These are phyloP conservation scores for Jacana jacana DNA, from an alignment of 2,113 vertebrate species.

Conservation along the genomic window DNA sequence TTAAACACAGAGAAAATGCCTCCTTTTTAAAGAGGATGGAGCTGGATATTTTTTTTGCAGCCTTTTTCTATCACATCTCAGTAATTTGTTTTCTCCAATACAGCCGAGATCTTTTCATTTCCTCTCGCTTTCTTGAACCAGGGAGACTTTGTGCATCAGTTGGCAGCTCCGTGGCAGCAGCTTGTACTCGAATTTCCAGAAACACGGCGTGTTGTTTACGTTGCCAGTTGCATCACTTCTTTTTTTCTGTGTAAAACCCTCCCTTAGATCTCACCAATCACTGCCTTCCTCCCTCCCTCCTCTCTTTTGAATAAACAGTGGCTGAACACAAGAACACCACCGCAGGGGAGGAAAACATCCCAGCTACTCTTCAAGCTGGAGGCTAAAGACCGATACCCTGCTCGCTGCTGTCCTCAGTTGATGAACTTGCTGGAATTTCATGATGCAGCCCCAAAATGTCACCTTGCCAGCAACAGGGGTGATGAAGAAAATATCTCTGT, in stretches of 20 bases:
- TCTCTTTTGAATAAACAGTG: not conserved
- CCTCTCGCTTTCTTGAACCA: not conserved
- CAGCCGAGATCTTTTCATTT: not conserved
- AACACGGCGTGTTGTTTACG: not conserved
- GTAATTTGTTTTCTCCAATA: not conserved
- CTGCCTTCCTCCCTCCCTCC: no score
- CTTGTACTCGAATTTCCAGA: conserved; percentile 40
- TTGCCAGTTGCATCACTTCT: conserved; percentile 28
- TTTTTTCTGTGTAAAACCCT: conserved; percentile 22
- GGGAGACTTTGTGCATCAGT: not conserved
- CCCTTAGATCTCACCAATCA: not conserved
- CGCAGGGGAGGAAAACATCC: not conserved
- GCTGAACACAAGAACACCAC: not conserved
- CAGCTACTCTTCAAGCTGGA: not conserved
- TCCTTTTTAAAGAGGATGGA: not conserved
- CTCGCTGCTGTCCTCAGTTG: not conserved
- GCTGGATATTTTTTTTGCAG: not conserved
- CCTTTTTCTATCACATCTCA: not conserved
- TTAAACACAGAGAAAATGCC: not conserved
- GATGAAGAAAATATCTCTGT: not conserved
- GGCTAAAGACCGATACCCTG: not conserved
- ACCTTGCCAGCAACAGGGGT: not conserved
- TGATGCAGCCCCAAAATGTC: not conserved
- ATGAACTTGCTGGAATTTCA: not conserved
- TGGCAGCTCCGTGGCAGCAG: not conserved